Conservation (phyloP, 2,888 invertebrate species). For the Hipparchia semele region DNA sequence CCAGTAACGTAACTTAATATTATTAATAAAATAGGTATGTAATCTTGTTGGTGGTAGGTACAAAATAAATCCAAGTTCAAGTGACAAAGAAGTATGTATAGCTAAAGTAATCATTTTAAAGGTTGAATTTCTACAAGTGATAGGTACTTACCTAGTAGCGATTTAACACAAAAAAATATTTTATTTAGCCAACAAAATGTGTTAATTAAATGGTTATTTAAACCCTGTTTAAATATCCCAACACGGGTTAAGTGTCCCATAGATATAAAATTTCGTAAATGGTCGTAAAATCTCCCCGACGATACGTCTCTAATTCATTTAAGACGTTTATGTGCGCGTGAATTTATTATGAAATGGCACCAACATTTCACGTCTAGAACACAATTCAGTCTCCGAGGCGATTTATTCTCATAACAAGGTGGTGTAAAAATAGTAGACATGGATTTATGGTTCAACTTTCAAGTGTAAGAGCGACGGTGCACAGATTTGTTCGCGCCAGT, state of each 20-base stretch:
- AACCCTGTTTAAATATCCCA: slow-evolving; percentile 26
- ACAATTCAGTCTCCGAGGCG: slow-evolving; percentile 54
- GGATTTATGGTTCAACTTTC: slow-evolving; percentile 38
- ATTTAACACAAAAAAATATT: not conserved
- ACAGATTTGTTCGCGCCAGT: not conserved
- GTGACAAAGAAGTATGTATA: no score
- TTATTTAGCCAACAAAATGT: slow-evolving; percentile 14
- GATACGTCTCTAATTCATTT: slow-evolving; percentile 37
- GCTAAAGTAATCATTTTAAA: no score
- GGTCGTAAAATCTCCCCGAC: slow-evolving; percentile 34
- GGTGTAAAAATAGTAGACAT: slow-evolving; percentile 51
- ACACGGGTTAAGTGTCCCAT: slow-evolving; percentile 31
- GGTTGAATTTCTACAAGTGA: not conserved
- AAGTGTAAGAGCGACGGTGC: not conserved
- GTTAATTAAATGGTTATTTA: slow-evolving; percentile 24
- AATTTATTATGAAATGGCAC: slow-evolving; percentile 38
- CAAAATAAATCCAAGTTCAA: no score
- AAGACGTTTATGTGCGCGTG: slow-evolving; percentile 38
- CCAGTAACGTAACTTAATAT: no score
- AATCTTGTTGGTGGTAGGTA: no score
- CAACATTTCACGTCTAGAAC: slow-evolving; percentile 43
- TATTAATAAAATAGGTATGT: no score
- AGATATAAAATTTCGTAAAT: slow-evolving; percentile 26
- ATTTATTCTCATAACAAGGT: slow-evolving; percentile 66
- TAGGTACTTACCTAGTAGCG: no score